Evolutionary conservation across 2,113 vertebrate genomes (phyloP), one percentile per base, ranked within the genome.

Genomic region (Urocitellus parryii): DNA sequence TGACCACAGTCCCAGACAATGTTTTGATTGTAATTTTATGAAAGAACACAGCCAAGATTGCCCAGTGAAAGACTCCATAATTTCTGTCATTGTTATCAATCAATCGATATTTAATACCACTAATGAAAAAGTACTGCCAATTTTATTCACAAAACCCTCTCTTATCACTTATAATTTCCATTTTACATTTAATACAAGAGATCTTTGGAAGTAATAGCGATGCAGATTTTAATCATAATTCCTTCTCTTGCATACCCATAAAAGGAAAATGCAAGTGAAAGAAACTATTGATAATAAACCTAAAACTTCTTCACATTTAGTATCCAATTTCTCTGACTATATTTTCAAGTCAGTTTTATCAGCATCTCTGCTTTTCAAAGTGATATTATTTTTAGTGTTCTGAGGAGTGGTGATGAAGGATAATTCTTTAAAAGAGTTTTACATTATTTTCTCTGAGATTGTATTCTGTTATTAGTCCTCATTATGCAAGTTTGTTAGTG

Each of bases 161-260:
- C 24, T 81, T 24, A 68, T 81, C 67, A 70, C n/a, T 67, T 85
- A 56, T 3, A 90, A n/a, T 16, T 68, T n/a, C 11, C 20, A 63
- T 70, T 58, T 70, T 76, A 56, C 56, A 87, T 91, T 48, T 63
- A 91, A 82, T 70, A 29, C 86, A 85, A 80, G 56, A 77, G 24
- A 79, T 25, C 37, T 76, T 70, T 91, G 76, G 91, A 48, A 65
- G 48, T 53, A 91, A 91, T 25, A 82, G 82, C 94, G 34, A 72
- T 7, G 2, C 61, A 77, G 29, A 88, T 78, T 94, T 83, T 53
- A 91, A 88, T 83, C 13, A 78, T 56, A 32, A 56, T 25, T 85
- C 25, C 48, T 2, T 67, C 42, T 72, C 18, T 18, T 61, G 16
- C 29, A 20, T 58, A 56, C 16, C 56, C 17, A 70, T 53, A 77